Evolutionary conservation across 2,888 invertebrate genomes (phyloP).

Genomic region (Hyles lineata): DNA sequence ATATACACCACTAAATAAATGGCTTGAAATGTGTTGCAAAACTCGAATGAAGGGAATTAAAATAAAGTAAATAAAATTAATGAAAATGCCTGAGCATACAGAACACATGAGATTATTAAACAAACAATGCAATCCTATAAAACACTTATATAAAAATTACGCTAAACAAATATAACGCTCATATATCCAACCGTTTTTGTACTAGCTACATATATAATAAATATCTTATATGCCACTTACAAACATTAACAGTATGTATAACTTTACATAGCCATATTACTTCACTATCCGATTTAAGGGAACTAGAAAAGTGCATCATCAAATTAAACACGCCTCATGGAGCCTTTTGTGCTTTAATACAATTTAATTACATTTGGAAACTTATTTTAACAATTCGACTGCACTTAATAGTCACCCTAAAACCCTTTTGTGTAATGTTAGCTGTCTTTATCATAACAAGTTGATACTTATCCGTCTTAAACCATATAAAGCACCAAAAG

Average conservation of each 20-base stretch:
- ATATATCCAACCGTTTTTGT: conserved; percentile 56
- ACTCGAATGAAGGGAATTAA: background rate
- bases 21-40: no score
- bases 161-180: conserved; percentile 29
- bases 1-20: no score
- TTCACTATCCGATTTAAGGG: background rate
- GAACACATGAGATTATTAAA: background rate
- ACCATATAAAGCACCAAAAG: conserved; percentile 23
- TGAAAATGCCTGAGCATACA: background rate
- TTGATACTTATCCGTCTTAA: background rate
- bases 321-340: background rate
- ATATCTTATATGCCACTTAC: conserved; percentile 47
- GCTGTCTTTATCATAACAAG: background rate
- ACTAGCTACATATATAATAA: conserved; percentile 57
- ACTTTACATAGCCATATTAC: conserved; percentile 37
- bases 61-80: background rate
- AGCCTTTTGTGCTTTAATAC: background rate
- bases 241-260: conserved; percentile 67
- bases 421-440: background rate
- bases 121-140: conserved; percentile 1
- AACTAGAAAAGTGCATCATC: conserved; percentile 11
- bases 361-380: background rate
- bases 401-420: conserved; percentile 6
- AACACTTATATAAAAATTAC: background rate
- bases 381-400: no score